Evolutionary conservation across 2,888 invertebrate species (phyloP).

Genomic region (Epistrophe grossulariae): DNA sequence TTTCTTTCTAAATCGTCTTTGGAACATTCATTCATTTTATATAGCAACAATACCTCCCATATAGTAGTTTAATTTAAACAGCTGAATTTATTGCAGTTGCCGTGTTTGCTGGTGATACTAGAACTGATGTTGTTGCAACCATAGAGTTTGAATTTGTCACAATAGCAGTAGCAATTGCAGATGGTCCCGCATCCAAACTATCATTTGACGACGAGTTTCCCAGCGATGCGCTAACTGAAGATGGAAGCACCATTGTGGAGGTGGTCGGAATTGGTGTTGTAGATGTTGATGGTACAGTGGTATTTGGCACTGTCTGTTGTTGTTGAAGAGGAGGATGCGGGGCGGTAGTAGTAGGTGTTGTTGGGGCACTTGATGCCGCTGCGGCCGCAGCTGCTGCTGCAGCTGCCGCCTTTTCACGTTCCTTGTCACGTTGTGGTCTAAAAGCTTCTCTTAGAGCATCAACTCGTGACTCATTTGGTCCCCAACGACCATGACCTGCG

Average conservation of each 20-base stretch:
- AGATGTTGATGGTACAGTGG: slow-evolving; percentile 59
- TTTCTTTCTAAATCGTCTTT: slow-evolving; percentile 6
- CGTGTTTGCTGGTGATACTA: slow-evolving; percentile 76
- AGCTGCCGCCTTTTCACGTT: slow-evolving; percentile 86
- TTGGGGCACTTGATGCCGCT: slow-evolving; percentile 37
- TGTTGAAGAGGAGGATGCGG: slow-evolving; percentile 58
- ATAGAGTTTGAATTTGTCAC: slow-evolving; percentile 80
- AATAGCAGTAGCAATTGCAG: slow-evolving; percentile 78
- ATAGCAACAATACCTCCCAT: not conserved
- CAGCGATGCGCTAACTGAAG: slow-evolving; percentile 49
- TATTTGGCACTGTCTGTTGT: slow-evolving; percentile 52
- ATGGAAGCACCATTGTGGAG: slow-evolving; percentile 54
- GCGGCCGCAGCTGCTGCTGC: slow-evolving; percentile 77
- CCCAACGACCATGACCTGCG: slow-evolving; percentile 95
- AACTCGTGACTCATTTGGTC: slow-evolving; percentile 95
- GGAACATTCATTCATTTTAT: slow-evolving; percentile 29
- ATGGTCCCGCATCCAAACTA: slow-evolving; percentile 76
- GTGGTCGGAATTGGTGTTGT: slow-evolving; percentile 66
- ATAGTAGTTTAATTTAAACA: slow-evolving; percentile 77
- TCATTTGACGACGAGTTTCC: slow-evolving; percentile 58
- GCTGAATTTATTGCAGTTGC: slow-evolving; percentile 82
- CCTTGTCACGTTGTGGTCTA: slow-evolving; percentile 91
- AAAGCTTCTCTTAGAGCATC: slow-evolving; percentile 95
- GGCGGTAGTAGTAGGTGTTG: slow-evolving; percentile 53
- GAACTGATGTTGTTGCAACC: slow-evolving; percentile 77